A percentile compares a stretch with the other conserved stretches of the same genome.
Evolutionary conservation across 2,888 invertebrate species (phyloP).

Genomic region (Himalopsyche kuldschensis): DNA sequence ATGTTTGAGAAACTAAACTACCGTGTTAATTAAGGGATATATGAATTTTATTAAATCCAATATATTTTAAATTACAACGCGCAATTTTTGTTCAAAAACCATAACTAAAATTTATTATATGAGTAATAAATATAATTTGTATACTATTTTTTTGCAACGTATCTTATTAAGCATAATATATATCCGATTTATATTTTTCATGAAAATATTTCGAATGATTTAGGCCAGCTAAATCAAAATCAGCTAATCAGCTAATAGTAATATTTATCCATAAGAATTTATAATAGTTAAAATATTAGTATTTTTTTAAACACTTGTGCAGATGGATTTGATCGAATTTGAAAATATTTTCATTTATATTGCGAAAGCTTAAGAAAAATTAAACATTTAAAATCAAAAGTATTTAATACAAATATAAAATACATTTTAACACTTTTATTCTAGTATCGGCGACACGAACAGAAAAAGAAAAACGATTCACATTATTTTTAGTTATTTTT

Average conservation of each 20-base stretch:
- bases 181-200: neutral
- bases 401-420: neutral
- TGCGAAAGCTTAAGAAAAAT: neutral
- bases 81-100: neutral
- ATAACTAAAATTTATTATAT: neutral
- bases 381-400: neutral
- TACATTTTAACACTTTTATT: neutral
- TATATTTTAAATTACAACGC: too few relatives aligned
- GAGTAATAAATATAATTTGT: neutral
- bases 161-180: neutral
- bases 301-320: neutral
- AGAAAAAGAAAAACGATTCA: neutral
- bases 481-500: neutral
- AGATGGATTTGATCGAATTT: neutral
- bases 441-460: neutral
- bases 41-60: neutral
- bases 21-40: neutral
- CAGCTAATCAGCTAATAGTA: neutral
- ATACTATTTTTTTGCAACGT: neutral
- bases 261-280: neutral
- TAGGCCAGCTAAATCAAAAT: constrained; percentile 21
- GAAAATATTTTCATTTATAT: neutral
- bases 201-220: neutral
- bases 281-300: neutral
- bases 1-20: neutral